Conservation (phyloP, 2,113 vertebrate species). For the Toxotes jaculatrix region DNA sequence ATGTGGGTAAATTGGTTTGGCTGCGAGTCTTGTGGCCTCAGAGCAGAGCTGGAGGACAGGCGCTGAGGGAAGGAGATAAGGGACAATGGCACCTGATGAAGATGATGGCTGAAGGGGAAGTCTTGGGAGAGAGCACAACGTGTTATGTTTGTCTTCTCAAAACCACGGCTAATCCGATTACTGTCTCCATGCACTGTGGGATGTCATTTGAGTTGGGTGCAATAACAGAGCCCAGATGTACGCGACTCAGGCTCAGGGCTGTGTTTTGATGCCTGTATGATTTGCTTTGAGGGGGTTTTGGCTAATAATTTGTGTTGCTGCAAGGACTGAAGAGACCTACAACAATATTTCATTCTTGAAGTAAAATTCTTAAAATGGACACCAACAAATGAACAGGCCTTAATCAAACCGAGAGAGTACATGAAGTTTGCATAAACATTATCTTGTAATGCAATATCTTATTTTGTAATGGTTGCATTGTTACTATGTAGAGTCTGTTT, state of each 20-base stretch:
- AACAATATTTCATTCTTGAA: background rate
- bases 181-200: slow-evolving; percentile 46
- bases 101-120: slow-evolving; percentile 60
- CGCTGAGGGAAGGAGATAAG: slow-evolving; percentile 62
- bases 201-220: slow-evolving; percentile 50
- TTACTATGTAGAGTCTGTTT: too few species aligned
- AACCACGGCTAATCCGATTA: slow-evolving; percentile 70
- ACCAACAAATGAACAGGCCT: slow-evolving; percentile 1
- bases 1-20: slow-evolving; percentile 68
- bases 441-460: too few species aligned
- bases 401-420: background rate
- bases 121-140: slow-evolving; percentile 52
- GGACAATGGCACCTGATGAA: slow-evolving; percentile 64
- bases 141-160: slow-evolving; percentile 65
- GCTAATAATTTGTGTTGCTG: slow-evolving; percentile 30
- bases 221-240: slow-evolving; percentile 42
- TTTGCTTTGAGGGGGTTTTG: slow-evolving; percentile 7
- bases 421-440: background rate
- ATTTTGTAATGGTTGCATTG: too few species aligned
- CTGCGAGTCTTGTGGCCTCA: slow-evolving; percentile 37
- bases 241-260: slow-evolving; percentile 19
- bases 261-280: slow-evolving; percentile 25
- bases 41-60: slow-evolving; percentile 63
- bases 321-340: slow-evolving; percentile 3
- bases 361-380: background rate